Conservation (phyloP, 2,888 invertebrate species). For the Tinea semifulvella region DNA sequence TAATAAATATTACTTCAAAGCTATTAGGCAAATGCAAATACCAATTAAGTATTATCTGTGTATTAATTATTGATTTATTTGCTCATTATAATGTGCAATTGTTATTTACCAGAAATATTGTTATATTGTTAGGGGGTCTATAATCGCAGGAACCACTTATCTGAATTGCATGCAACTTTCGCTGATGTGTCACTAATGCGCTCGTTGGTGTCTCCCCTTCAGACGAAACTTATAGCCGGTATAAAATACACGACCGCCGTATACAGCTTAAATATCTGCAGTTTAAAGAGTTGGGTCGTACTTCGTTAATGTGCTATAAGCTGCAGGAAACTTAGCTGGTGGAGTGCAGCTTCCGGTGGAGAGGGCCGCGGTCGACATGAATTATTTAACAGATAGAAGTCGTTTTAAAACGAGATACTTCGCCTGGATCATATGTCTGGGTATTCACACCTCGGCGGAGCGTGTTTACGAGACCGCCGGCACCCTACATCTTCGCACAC, state of each 20-base stretch:
- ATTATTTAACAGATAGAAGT: conserved; percentile 13
- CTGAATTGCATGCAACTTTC: not conserved
- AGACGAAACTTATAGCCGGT: not conserved
- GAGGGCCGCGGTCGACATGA: conserved; percentile 6
- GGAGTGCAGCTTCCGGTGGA: conserved; percentile 8
- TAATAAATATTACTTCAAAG: no score
- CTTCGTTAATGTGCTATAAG: conserved; percentile 3
- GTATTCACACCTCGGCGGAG: conserved; percentile 11
- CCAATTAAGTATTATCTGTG: no score
- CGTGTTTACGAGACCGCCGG: conserved; percentile 3
- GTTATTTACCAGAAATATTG: no score
- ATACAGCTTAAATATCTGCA: conserved; percentile 3
- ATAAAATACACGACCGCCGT: not conserved
- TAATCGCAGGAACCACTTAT: not conserved
- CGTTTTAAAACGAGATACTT: conserved; percentile 13
- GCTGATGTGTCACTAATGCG: not conserved
- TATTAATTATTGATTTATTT: no score
- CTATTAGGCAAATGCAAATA: no score
- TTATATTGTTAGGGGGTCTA: not conserved
- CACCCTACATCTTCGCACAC: no score
- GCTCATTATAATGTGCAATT: no score
- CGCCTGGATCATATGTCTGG: conserved; percentile 9
- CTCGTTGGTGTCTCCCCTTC: not conserved
- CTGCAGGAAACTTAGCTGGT: conserved; percentile 1
- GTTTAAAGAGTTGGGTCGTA: not conserved